Conservation (phyloP, 2,888 invertebrate species). For the Drosophila prolongata region DNA sequence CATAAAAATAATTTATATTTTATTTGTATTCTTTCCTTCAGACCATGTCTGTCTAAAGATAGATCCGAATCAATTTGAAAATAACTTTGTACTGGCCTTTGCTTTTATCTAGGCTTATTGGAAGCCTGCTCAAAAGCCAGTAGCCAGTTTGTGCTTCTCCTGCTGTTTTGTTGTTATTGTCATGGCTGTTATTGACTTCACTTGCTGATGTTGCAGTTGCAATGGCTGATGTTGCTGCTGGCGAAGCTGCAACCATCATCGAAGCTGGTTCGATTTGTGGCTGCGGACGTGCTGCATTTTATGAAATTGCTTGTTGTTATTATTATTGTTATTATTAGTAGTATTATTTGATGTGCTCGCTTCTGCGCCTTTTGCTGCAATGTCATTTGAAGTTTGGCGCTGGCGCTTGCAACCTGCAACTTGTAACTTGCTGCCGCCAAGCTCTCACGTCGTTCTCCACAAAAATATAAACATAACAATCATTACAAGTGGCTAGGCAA, state of each 20-base stretch:
- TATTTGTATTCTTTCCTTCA: slow-evolving; percentile 21
- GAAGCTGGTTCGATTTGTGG: slow-evolving; percentile 56
- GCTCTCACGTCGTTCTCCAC: slow-evolving; percentile 66
- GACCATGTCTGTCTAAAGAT: slow-evolving; percentile 11
- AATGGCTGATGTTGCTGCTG: slow-evolving; percentile 15
- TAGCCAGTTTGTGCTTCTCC: slow-evolving; percentile 27
- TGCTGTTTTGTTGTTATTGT: slow-evolving; percentile 52
- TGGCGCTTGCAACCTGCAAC: slow-evolving; percentile 28
- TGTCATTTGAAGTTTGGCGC: slow-evolving; percentile 70
- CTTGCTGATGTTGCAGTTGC: slow-evolving; percentile 17
- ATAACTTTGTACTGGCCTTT: slow-evolving; percentile 27
- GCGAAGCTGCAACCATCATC: slow-evolving; percentile 26
- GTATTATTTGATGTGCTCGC: slow-evolving; percentile 55
- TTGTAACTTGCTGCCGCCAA: slow-evolving; percentile 19
- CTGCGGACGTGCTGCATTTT: slow-evolving; percentile 67
- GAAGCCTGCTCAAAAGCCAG: slow-evolving; percentile 28
- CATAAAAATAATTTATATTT: slow-evolving; percentile 32
- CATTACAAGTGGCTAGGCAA: slow-evolving; percentile 55
- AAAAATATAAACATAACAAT: slow-evolving; percentile 77
- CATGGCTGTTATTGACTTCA: slow-evolving; percentile 63
- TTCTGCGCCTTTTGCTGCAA: slow-evolving; percentile 38
- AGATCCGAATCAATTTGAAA: slow-evolving; percentile 40
- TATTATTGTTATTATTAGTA: slow-evolving; percentile 79
- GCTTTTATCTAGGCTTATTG: slow-evolving; percentile 23
- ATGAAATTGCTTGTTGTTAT: slow-evolving; percentile 76